phyloP scores from a whole-genome alignment of 2,888 invertebrate genomes.

The Frankliniella intonsa region DNA sequence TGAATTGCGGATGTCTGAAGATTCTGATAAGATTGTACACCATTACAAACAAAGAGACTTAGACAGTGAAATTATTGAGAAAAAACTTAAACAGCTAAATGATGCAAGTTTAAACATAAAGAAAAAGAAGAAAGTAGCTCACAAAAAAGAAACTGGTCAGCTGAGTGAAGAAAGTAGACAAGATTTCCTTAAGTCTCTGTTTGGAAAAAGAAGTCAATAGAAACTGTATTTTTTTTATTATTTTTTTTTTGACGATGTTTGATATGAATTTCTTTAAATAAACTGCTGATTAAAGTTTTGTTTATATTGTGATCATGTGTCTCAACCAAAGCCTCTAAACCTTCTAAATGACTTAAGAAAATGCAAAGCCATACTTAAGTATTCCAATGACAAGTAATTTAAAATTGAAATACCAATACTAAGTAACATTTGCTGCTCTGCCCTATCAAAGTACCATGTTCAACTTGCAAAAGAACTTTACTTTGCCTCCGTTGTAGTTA shows the following conservation, averaged over 20 bases:
- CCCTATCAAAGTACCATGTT: too few species aligned
- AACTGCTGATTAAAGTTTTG: too few species aligned
- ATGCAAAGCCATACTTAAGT: neutral
- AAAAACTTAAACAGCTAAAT: neutral
- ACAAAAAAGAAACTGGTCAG: neutral
- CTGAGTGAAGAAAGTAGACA: constrained; percentile 35
- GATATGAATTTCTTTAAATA: neutral
- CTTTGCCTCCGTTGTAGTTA: too few species aligned
- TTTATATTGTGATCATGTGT: too few species aligned
- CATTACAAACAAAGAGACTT: constrained; percentile 38
- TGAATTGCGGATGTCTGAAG: neutral
- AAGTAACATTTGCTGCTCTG: too few species aligned
- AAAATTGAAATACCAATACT: too few species aligned
- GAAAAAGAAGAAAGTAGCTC: constrained; percentile 30
- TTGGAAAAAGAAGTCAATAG: constrained; percentile 33
- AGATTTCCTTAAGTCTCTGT: constrained; percentile 39
- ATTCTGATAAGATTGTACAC: neutral
- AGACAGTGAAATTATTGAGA: constrained; percentile 33
- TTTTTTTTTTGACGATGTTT: neutral
- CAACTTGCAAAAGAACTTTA: too few species aligned
- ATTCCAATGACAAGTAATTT: neutral
- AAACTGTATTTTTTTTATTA: neutral
- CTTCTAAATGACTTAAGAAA: neutral
- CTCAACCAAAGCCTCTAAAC: neutral
- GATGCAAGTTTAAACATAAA: constrained; percentile 35